Conservation (phyloP, 2,113 vertebrate genomes). For the Engystomops pustulosus region DNA sequence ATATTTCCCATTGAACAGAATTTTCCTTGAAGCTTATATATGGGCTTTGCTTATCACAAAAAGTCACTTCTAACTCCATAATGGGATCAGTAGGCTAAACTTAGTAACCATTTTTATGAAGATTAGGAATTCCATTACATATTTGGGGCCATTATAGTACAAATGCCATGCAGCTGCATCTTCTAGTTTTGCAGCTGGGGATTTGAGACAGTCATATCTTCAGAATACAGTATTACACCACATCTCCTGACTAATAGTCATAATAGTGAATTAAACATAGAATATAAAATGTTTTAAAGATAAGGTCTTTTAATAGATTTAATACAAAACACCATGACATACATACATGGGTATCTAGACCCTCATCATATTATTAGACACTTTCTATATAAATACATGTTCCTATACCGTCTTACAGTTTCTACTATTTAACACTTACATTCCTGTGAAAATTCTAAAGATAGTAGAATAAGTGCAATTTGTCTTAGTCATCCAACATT, state of each 20-base stretch:
- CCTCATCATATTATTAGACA: neutral
- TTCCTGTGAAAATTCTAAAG: neutral
- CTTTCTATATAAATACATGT: neutral
- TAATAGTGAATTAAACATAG: neutral
- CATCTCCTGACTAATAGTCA: constrained; percentile 10
- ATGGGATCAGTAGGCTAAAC: constrained; percentile 18
- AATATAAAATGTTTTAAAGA: neutral
- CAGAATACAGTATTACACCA: neutral
- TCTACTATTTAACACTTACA: neutral
- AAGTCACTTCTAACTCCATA: neutral
- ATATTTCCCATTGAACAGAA: neutral
- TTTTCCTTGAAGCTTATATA: neutral
- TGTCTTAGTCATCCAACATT: constrained; percentile 34
- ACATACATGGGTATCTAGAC: neutral
- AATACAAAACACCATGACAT: neutral
- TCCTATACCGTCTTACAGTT: neutral
- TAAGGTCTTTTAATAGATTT: neutral
- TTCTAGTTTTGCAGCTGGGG: neutral
- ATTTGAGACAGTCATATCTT: neutral
- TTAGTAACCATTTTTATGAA: constrained; percentile 29
- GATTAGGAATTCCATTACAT: neutral
- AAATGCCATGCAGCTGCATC: constrained; percentile 16
- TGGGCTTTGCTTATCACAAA: neutral
- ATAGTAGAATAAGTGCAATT: constrained; percentile 21
- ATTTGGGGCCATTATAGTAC: constrained; percentile 6